Conservation (phyloP, 2,888 invertebrate species). For the Rhagium mordax region DNA sequence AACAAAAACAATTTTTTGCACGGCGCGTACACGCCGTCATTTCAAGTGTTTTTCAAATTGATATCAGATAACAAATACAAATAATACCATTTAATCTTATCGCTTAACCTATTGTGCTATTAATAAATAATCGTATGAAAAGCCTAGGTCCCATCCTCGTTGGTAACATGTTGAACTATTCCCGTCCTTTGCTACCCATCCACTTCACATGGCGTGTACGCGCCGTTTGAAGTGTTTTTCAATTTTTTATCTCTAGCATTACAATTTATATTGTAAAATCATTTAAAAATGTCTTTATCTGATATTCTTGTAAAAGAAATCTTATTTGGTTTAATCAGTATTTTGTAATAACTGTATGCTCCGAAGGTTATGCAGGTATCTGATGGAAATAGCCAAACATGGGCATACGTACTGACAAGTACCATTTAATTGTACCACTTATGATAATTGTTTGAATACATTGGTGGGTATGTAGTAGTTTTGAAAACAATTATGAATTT, state of each 20-base stretch:
- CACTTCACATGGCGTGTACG: slow-evolving; percentile 20
- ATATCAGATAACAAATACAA: slow-evolving; percentile 2
- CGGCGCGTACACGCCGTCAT: slow-evolving; percentile 30
- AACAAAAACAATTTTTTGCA: slow-evolving; percentile 8
- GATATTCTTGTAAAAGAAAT: background rate
- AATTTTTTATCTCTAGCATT: slow-evolving; percentile 17
- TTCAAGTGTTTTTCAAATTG: slow-evolving; percentile 27
- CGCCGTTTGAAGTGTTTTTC: slow-evolving; percentile 31
- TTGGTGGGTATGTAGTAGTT: background rate
- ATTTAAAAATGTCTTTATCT: background rate
- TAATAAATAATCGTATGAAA: slow-evolving; percentile 1
- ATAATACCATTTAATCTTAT: slow-evolving; percentile 13
- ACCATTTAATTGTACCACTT: background rate
- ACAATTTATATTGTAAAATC: background rate
- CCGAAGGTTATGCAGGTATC: background rate
- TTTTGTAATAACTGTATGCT: slow-evolving; percentile 3
- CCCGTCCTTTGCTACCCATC: background rate
- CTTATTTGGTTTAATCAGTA: background rate
- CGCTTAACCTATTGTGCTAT: background rate
- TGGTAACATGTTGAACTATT: background rate
- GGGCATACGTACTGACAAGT: slow-evolving; percentile 3
- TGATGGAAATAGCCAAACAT: slow-evolving; percentile 12
- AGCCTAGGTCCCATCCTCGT: background rate
- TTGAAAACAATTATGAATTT: background rate
- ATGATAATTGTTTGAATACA: background rate